phyloP scores from a whole-genome alignment of 2,113 vertebrate genomes.

The Myrmecobius fasciatus region DNA sequence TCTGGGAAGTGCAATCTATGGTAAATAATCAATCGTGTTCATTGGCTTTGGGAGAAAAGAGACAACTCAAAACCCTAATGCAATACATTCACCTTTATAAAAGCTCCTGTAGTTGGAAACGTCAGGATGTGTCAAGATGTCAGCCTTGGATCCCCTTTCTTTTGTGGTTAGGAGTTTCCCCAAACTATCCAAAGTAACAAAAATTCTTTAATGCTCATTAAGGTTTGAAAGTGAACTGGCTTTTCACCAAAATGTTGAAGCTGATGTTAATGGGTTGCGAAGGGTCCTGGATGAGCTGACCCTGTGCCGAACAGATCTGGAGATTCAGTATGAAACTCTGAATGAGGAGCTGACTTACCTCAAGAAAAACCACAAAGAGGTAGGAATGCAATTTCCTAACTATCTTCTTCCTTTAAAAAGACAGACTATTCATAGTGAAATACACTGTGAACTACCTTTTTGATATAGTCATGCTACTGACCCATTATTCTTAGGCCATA shows the following conservation, averaged over 20 bases:
- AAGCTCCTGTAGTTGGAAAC: constrained; percentile 6
- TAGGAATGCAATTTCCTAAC: constrained; percentile 49
- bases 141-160: background rate
- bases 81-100: background rate
- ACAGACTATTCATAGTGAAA: background rate
- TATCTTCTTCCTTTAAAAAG: background rate
- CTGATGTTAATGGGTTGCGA: constrained; percentile 84
- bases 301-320: constrained; percentile 84
- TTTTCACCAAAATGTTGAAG: constrained; percentile 85
- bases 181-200: background rate
- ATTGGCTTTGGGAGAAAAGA: background rate
- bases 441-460: background rate
- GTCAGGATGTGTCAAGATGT: background rate
- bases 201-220: constrained; percentile 1
- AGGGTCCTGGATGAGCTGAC: constrained; percentile 87
- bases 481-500: background rate
- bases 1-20: background rate
- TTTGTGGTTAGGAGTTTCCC: constrained; percentile 9
- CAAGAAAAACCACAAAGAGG: constrained; percentile 97
- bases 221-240: constrained; percentile 87
- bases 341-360: constrained; percentile 97
- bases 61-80: background rate
- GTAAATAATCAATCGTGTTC: background rate
- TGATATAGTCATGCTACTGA: background rate
- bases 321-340: constrained; percentile 89